Conservation (phyloP, 2,113 vertebrate species). For the Podocnemis expansa region DNA sequence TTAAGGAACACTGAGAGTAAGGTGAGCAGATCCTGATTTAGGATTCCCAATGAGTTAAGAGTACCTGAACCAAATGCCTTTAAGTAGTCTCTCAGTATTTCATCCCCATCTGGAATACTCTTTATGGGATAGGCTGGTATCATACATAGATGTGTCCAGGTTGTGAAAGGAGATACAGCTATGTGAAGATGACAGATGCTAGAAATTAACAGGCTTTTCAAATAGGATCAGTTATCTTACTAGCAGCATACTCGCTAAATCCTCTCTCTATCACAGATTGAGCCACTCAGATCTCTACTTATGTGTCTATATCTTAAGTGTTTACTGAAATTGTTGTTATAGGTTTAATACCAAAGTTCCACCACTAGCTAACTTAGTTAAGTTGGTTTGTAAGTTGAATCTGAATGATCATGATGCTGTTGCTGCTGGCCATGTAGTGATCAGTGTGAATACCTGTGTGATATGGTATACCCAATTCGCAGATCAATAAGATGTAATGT, state of each 20-base stretch:
- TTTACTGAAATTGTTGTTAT: background rate
- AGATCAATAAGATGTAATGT: no score
- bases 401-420: background rate
- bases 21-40: background rate
- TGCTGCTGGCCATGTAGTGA: no score
- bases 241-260: background rate
- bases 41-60: no score
- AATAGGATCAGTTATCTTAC: background rate
- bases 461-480: no score
- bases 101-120: background rate
- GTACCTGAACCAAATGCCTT: no score
- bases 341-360: background rate
- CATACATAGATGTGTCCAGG: no score
- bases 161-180: no score
- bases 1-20: background rate
- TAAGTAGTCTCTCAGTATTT: no score
- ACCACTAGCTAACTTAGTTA: background rate
- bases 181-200: no score
- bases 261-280: background rate
- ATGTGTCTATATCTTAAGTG: background rate
- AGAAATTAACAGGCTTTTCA: background rate
- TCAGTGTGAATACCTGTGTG: no score
- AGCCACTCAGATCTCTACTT: background rate
- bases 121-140: background rate
- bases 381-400: background rate